A percentile compares a stretch with the other conserved stretches of the same genome.
These are phyloP conservation scores for Puffinus mauretanicus DNA, from an alignment of 2,113 vertebrate species.

Conservation along the genomic window DNA sequence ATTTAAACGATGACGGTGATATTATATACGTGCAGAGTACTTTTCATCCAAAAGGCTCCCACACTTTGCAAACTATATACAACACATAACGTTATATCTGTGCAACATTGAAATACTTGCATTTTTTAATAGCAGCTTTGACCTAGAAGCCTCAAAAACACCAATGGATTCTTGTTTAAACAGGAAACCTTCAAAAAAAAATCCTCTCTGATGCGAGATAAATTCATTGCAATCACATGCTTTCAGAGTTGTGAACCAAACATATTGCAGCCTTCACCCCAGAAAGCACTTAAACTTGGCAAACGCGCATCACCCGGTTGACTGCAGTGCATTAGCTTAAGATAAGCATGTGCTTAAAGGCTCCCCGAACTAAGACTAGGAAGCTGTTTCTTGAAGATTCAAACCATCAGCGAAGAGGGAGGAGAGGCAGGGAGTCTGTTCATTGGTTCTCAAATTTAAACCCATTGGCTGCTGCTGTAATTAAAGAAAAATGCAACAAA, in stretches of 20 bases:
- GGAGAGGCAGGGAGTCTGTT: neutral
- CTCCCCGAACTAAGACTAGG: neutral
- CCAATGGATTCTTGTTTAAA: neutral
- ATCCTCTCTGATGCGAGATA: neutral
- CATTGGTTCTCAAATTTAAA: conserved; percentile 33
- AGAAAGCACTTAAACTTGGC: neutral
- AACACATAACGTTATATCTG: neutral
- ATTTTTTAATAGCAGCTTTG: neutral
- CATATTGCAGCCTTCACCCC: neutral
- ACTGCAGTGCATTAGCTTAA: neutral
- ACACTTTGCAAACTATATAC: neutral
- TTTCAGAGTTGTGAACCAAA: neutral
- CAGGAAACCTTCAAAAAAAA: neutral
- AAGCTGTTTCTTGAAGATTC: neutral
- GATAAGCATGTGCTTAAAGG: neutral
- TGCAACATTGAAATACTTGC: neutral
- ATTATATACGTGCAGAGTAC: neutral
- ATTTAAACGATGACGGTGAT: neutral
- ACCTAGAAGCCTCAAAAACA: neutral
- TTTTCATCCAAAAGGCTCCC: neutral
- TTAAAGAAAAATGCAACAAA: conserved; percentile 14
- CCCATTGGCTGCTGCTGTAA: conserved; percentile 3
- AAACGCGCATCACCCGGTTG: neutral
- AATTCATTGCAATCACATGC: neutral
- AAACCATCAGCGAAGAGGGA: neutral